Base-by-base conservation (phyloP, 2,888 invertebrate species). In the Lasioglossum leucozonium region DNA sequence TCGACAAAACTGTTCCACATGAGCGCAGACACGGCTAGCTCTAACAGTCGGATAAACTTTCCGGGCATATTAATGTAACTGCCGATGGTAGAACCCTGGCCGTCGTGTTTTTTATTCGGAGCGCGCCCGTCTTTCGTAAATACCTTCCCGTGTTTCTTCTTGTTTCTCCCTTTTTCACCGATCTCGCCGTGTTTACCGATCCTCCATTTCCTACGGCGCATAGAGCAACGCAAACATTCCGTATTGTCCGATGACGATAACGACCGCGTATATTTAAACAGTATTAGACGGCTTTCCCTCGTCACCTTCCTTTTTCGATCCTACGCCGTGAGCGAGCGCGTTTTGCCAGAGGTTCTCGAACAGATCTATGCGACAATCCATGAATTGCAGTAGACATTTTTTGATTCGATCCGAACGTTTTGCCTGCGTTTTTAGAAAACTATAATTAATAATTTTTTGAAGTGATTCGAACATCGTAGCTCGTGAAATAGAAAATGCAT, bases 211-310 rank as follows among this genome's bases (percentile, higher is more conserved):
- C 55, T 72, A 55, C 76, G 34, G 26, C 40, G 26, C 34, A 18
- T 72, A 18, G 16, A 30, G 37, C 72, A 37, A 37, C 30, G 67
- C 72, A 55, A 76, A 72, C 51, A 37, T 55, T 62, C 26, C 74
- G 26, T 74, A 79, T 82, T 82, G 79, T 79, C 79, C 71, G 47
- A 47, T 30, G 58, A 73, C 74, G 79, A 71, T 79, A 82, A 74
- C 58, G 78, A 37, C 69, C 58, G 42, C 58, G 44, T 40, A 74
- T 47, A 72, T 76, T 65, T 74, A 73, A 58, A 42, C 30, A 30
- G 76, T 6, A 72, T 81, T 72, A 62, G 65, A 30, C 77, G 3
- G 22, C 5, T 34, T 62, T 62, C 65, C 26, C 37, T 37, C 65
- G 0, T 34, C 34, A 13, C 26, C 11, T 13, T 26, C 13, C 26